Evolutionary conservation across 2,113 vertebrate species (phyloP).

Genomic region (Ptyas mucosa): DNA sequence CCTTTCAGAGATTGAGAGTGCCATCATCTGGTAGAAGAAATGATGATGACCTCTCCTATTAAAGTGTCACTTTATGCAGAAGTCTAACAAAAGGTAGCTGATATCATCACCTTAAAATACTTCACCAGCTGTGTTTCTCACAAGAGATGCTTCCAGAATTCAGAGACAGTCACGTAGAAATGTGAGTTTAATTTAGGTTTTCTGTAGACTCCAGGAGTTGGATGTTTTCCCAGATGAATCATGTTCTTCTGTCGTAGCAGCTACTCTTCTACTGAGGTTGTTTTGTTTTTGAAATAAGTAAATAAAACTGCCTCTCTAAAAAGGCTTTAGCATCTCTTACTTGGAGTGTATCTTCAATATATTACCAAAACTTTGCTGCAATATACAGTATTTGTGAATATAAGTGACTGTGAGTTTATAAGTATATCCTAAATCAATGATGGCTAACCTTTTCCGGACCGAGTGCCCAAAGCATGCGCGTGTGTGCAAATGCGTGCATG

Average conservation of each 20-base stretch:
- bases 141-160: constrained; percentile 50
- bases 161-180: constrained; percentile 34
- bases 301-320: fast-evolving
- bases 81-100: constrained; percentile 61
- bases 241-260: not conserved
- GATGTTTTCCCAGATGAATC: constrained; percentile 33
- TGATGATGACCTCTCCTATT: not conserved
- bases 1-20: constrained; percentile 38
- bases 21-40: constrained; percentile 53
- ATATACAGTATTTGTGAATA: not conserved
- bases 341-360: constrained; percentile 1
- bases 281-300: not conserved
- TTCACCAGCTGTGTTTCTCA: constrained; percentile 62
- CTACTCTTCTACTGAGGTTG: not conserved
- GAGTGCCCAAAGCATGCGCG: too few relatives aligned
- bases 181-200: constrained; percentile 47
- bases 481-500: too few relatives aligned
- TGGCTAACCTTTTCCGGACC: too few relatives aligned
- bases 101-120: constrained; percentile 62
- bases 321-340: not conserved
- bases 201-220: constrained; percentile 49
- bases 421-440: not conserved
- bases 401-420: not conserved
- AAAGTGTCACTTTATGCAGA: constrained; percentile 46
- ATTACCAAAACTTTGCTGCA: constrained; percentile 3